Conservation (phyloP, 2,888 invertebrate species). For the Calliopum simillimum region DNA sequence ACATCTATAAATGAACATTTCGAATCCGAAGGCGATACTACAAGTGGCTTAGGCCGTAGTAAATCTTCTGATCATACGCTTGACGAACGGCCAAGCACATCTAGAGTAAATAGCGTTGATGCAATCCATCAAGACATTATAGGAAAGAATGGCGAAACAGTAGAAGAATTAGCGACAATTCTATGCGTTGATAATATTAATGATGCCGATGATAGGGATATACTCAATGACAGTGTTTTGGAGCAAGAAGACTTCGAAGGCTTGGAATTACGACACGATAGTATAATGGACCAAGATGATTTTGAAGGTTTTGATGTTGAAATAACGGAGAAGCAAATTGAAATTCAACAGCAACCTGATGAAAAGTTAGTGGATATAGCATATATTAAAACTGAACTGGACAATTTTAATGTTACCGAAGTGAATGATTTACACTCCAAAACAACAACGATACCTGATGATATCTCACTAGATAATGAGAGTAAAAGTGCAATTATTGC, state of each 20-base stretch:
- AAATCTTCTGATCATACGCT: slow-evolving; percentile 55
- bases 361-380: not conserved
- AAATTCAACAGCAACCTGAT: not conserved
- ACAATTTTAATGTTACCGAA: slow-evolving; percentile 1
- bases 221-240: slow-evolving; percentile 20
- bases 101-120: slow-evolving; percentile 28
- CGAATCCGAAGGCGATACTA: slow-evolving; percentile 54
- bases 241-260: slow-evolving; percentile 40
- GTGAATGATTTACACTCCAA: slow-evolving; percentile 1
- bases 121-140: slow-evolving; percentile 14
- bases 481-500: slow-evolving; percentile 28
- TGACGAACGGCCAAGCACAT: slow-evolving; percentile 27
- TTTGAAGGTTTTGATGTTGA: not conserved
- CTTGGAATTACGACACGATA: slow-evolving; percentile 24
- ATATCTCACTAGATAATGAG: not conserved
- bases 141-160: slow-evolving; percentile 30
- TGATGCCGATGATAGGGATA: slow-evolving; percentile 3
- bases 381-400: not conserved
- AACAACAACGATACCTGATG: not conserved
- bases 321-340: not conserved
- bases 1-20: slow-evolving; percentile 41
- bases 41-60: slow-evolving; percentile 56
- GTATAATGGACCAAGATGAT: not conserved
- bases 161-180: not conserved
- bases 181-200: not conserved